phyloP scores from a whole-genome alignment of 2,797 vertebrate genomes.

The Avahi laniger region DNA sequence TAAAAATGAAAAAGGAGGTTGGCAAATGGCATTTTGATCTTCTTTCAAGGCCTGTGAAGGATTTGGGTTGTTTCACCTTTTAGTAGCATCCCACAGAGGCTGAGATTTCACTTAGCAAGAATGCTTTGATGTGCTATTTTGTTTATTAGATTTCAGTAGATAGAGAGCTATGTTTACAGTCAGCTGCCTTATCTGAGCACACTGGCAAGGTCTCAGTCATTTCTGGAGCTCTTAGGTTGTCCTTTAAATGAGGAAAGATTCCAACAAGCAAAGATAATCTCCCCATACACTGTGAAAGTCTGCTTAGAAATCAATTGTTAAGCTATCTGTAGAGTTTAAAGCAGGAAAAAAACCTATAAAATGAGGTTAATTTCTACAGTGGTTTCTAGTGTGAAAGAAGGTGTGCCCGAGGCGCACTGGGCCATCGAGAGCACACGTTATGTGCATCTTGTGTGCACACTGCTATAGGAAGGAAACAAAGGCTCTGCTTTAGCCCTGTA shows the following conservation, averaged over 20 bases:
- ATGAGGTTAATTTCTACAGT: neutral
- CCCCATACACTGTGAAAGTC: neutral
- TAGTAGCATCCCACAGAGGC: neutral
- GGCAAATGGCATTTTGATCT: neutral
- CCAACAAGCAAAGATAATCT: neutral
- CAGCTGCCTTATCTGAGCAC: neutral
- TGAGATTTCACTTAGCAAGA: neutral
- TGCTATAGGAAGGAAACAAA: neutral
- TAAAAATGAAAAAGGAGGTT: neutral
- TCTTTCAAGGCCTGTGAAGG: neutral
- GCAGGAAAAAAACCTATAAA: neutral
- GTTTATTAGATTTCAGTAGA: neutral
- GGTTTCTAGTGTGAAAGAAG: neutral
- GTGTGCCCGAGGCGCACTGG: neutral
- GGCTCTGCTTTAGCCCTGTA: neutral
- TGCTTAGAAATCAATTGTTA: conserved; percentile 5
- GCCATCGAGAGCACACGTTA: neutral
- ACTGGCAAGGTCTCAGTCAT: neutral
- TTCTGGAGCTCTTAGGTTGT: neutral
- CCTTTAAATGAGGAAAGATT: neutral
- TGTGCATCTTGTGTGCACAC: neutral
- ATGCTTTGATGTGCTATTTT: neutral
- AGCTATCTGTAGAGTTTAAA: neutral
- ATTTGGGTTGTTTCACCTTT: neutral
- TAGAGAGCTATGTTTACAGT: neutral